Conservation (phyloP, 2,797 vertebrate genomes). For the Dermochelys coriacea region DNA sequence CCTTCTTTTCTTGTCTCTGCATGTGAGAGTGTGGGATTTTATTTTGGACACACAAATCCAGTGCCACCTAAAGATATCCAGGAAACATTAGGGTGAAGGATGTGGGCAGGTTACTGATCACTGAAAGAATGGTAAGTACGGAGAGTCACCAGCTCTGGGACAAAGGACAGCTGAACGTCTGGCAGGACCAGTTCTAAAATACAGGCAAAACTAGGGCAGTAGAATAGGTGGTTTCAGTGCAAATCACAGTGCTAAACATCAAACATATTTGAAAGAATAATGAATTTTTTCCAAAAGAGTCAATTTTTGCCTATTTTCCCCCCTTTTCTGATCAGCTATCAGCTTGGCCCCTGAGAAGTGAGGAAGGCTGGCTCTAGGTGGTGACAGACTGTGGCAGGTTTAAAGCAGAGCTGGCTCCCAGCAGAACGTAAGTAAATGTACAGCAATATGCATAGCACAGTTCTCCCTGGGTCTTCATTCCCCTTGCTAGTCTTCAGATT, state of each 20-base stretch:
- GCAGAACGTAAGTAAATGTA: background rate
- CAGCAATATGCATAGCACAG: background rate
- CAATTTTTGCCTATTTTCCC: background rate
- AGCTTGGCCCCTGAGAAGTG: background rate
- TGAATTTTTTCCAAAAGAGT: background rate
- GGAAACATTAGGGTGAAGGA: background rate
- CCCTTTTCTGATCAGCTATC: background rate
- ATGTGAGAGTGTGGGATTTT: background rate
- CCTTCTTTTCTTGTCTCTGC: fast-evolving
- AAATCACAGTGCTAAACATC: background rate
- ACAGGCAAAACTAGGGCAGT: background rate
- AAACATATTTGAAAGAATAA: background rate
- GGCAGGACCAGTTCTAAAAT: background rate
- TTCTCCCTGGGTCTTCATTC: background rate
- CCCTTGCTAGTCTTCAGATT: background rate
- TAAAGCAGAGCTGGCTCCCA: background rate
- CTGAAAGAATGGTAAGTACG: background rate
- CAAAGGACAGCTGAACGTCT: background rate
- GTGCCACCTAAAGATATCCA: background rate
- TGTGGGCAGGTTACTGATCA: background rate
- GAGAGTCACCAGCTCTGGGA: background rate
- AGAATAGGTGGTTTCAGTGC: background rate
- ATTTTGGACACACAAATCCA: background rate
- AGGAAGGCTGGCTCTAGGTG: background rate
- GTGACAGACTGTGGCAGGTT: background rate